phyloP scores from a whole-genome alignment of 2,888 invertebrate species.

The Amphipoea lucens region DNA sequence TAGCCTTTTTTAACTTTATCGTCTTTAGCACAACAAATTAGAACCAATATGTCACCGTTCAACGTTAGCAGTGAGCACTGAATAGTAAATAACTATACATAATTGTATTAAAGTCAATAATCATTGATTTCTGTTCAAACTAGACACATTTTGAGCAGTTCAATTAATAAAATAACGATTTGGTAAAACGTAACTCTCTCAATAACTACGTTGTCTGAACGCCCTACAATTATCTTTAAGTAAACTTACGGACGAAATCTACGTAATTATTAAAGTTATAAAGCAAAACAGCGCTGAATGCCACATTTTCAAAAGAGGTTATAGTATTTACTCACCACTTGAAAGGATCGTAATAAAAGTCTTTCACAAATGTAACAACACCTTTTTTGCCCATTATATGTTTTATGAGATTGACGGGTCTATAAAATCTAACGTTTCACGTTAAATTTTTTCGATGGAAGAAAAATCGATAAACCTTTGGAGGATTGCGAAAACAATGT shows the following conservation, averaged over 20 bases:
- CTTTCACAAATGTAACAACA: conserved; percentile 90
- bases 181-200: not conserved
- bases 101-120: not conserved
- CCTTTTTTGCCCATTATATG: conserved; percentile 91
- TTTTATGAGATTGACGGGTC: conserved; percentile 54
- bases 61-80: not conserved
- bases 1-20: not conserved
- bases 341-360: conserved; percentile 93
- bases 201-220: not conserved
- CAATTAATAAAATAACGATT: not conserved
- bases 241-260: not conserved
- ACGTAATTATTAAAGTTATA: not conserved
- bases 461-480: conserved; percentile 64
- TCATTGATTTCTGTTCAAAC: not conserved
- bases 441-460: conserved; percentile 58
- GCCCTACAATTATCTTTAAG: not conserved
- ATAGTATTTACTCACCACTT: conserved; percentile 92
- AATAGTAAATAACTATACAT: not conserved
- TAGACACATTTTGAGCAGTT: not conserved
- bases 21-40: not conserved
- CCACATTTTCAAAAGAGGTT: conserved; percentile 76
- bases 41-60: not conserved
- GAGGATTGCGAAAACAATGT: conserved; percentile 27
- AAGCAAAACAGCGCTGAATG: conserved; percentile 19
- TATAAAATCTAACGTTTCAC: conserved; percentile 53